Evolutionary conservation across 2,888 invertebrate species (phyloP).

Genomic region (Xiphydria camelus): DNA sequence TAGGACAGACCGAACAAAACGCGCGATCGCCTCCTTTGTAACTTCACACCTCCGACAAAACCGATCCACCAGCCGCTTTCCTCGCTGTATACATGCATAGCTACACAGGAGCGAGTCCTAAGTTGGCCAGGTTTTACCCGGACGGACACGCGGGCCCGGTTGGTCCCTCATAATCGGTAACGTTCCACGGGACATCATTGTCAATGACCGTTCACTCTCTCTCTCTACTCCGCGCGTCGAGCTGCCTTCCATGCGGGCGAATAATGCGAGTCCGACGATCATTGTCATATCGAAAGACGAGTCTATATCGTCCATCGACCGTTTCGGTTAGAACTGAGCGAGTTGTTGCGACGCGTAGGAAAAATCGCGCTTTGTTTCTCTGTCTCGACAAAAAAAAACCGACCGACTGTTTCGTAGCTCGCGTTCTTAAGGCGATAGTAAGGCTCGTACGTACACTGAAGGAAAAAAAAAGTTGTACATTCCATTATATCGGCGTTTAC

Average conservation of each 20-base stretch:
- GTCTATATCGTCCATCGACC: too few species aligned
- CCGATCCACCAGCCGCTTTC: slow-evolving; percentile 24
- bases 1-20: slow-evolving; percentile 36
- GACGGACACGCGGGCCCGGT: slow-evolving; percentile 23
- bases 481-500: too few species aligned
- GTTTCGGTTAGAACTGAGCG: too few species aligned
- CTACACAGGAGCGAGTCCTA: too few species aligned
- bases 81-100: slow-evolving; percentile 3
- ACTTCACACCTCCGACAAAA: slow-evolving; percentile 54
- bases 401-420: too few species aligned
- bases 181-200: slow-evolving; percentile 39
- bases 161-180: slow-evolving; percentile 47
- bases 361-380: too few species aligned
- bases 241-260: slow-evolving; percentile 21
- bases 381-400: too few species aligned
- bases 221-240: slow-evolving; percentile 4
- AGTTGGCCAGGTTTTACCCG: slow-evolving; percentile 36
- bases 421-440: too few species aligned
- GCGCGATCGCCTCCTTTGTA: slow-evolving; percentile 50
- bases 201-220: slow-evolving; percentile 16
- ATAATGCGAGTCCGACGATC: slow-evolving; percentile 25
- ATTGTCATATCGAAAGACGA: slow-evolving; percentile 23
- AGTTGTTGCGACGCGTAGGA: too few species aligned
- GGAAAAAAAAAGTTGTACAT: too few species aligned
- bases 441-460: too few species aligned